Base-by-base conservation (phyloP, 2,113 vertebrate genomes). In the Nothobranchius kuhntae region DNA sequence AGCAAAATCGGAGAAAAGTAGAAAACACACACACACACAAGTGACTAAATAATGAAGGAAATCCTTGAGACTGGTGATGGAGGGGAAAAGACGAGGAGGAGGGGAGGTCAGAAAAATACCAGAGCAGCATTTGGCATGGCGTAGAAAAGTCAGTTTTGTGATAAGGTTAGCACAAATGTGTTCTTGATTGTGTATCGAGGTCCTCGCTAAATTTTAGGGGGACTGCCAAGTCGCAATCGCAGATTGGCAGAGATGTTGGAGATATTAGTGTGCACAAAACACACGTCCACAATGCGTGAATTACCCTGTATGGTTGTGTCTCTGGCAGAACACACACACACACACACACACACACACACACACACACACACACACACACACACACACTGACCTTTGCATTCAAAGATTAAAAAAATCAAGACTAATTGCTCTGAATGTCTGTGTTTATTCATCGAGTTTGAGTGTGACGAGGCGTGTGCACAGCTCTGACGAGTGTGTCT, bases 91-190 rank as follows among this genome's bases (percentile, higher is more conserved):
- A 72, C 64, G 52, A 71, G 54, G 74, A 81, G 77, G 50, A 73
- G 80, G 62, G 67, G 81, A 78, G 68, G 70, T 76, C 60, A 89
- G 84, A 87, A 82, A 90, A 91, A 93, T 91, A 87, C 89, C 91
- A 89, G 81, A 78, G 68, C 80, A 80, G 86, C 89, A 91, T 88
- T 90, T 86, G 73, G 88, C 89, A 86, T 91, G 86, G 81, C 81
- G 79, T 70, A 86, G 81, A 82, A 86, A 88, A 86, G 79, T 71
- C 74, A 73, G 71, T 80, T 75, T 84, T 61, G 80, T 90, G 90
- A 90, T 88, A 88, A 91, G 88, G 77, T 80, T 85, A 77, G 84
- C 65, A 79, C 80, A 85, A 88, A 89, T 87, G 75, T 87, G 87
- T 85, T 90, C 87, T 82, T 80, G 74, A 90, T 85, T 61, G 42